A percentile compares a stretch with the other conserved stretches of the same genome.
These are phyloP conservation scores for Caenorhabditis latens DNA, from an alignment of 1,140 invertebrate species.

Conservation along the genomic window DNA sequence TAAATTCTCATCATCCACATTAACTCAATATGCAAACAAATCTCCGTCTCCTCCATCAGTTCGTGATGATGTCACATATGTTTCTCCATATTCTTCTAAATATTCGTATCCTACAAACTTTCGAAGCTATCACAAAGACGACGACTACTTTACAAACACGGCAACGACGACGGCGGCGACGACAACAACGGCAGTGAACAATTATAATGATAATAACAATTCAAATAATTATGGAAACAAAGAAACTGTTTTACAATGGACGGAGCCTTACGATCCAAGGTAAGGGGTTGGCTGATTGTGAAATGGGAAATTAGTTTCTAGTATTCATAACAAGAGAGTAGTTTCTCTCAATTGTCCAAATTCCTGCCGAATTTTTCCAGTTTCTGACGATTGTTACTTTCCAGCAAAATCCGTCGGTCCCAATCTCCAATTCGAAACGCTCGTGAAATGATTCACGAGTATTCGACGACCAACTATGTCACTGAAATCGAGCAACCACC, in stretches of 20 bases:
- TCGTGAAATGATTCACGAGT: constrained; percentile 59
- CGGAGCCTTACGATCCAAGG: constrained; percentile 45
- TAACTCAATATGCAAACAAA: constrained; percentile 45
- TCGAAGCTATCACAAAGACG: constrained; percentile 52
- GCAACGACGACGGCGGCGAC: background rate
- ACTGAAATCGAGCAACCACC: constrained; percentile 48
- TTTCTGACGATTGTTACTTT: background rate
- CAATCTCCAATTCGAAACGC: constrained; percentile 45
- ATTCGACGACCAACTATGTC: constrained; percentile 57
- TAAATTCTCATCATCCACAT: constrained; percentile 43
- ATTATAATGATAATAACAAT: constrained; percentile 26
- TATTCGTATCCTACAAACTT: constrained; percentile 52
- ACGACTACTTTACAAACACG: constrained; percentile 30
- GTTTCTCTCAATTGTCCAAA: no score
- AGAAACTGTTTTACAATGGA: constrained; percentile 23
- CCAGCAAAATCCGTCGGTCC: constrained; percentile 8
- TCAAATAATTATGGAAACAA: constrained; percentile 38
- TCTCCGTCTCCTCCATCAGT: constrained; percentile 30
- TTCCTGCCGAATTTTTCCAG: no score
- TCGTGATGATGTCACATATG: constrained; percentile 12
- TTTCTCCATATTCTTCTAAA: constrained; percentile 56
- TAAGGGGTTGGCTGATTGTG: background rate
- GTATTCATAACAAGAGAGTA: no score
- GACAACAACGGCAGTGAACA: background rate
- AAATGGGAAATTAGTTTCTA: background rate